phyloP scores from a whole-genome alignment of 2,888 invertebrate genomes.

The Mythimna pallens region DNA sequence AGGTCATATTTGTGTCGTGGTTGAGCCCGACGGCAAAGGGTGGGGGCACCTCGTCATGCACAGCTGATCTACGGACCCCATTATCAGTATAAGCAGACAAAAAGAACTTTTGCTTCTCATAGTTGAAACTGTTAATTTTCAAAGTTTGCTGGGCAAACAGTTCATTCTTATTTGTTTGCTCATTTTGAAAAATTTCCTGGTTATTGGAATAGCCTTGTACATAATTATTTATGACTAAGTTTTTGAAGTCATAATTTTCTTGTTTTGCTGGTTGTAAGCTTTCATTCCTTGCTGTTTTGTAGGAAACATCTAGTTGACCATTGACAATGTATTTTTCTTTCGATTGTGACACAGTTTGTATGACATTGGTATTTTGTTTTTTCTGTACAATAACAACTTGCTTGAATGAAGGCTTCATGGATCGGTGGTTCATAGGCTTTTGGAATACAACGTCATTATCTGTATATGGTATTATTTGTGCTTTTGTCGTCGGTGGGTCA shows the following conservation, averaged over 20 bases:
- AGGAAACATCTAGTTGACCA: slow-evolving; percentile 62
- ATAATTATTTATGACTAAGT: slow-evolving; percentile 76
- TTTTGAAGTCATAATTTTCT: slow-evolving; percentile 79
- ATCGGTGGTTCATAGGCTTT: slow-evolving; percentile 68
- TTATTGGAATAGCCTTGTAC: slow-evolving; percentile 67
- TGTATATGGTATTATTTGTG: slow-evolving; percentile 65
- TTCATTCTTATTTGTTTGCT: slow-evolving; percentile 63
- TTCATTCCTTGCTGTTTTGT: slow-evolving; percentile 62
- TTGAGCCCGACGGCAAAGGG: slow-evolving; percentile 50
- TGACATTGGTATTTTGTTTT: slow-evolving; percentile 61
- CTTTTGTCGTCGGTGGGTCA: slow-evolving; percentile 66
- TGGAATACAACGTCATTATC: slow-evolving; percentile 71
- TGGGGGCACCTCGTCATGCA: slow-evolving; percentile 50
- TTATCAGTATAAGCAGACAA: slow-evolving; percentile 69
- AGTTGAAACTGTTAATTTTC: slow-evolving; percentile 70
- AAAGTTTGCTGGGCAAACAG: slow-evolving; percentile 60
- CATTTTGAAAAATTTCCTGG: slow-evolving; percentile 67
- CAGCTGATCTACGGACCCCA: slow-evolving; percentile 54
- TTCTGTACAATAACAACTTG: slow-evolving; percentile 80
- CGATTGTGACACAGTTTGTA: slow-evolving; percentile 49
- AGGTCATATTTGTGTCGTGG: slow-evolving; percentile 39
- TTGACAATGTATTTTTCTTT: slow-evolving; percentile 66
- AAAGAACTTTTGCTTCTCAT: slow-evolving; percentile 74
- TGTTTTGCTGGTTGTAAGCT: slow-evolving; percentile 61
- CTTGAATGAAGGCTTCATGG: slow-evolving; percentile 73